These are phyloP conservation scores for Thereva unica DNA, from an alignment of 2,888 invertebrate genomes.

Conservation along the genomic window DNA sequence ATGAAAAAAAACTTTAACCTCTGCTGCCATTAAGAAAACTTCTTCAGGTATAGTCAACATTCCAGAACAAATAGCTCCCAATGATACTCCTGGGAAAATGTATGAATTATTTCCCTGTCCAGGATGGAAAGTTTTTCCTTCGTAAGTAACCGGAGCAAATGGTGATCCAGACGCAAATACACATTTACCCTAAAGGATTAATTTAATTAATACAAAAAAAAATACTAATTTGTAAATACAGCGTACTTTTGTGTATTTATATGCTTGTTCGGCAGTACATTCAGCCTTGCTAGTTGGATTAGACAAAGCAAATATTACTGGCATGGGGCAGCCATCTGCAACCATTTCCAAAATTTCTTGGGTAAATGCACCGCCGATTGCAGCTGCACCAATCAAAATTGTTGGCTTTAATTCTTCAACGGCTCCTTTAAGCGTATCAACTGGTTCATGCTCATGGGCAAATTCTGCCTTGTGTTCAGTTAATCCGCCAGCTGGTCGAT, in stretches of 20 bases:
- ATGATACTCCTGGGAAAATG: constrained; percentile 94
- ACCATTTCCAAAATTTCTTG: constrained; percentile 82
- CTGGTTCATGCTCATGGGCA: constrained; percentile 76
- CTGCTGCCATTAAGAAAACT: constrained; percentile 87
- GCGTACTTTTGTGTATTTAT: constrained; percentile 77
- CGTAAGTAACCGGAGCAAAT: constrained; percentile 81
- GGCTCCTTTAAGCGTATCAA: constrained; percentile 79
- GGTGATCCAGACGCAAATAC: constrained; percentile 98
- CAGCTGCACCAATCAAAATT: constrained; percentile 93
- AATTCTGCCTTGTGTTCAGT: constrained; percentile 80
- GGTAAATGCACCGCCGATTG: constrained; percentile 93
- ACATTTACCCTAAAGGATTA: constrained; percentile 72
- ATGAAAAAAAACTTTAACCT: constrained; percentile 60
- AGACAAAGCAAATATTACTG: constrained; percentile 96
- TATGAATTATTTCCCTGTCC: constrained; percentile 99
- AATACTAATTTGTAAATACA: neutral
- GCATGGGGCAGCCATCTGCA: constrained; percentile 79
- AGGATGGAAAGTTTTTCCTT: constrained; percentile 80
- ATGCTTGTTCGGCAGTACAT: constrained; percentile 99
- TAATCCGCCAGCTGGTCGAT: constrained; percentile 81
- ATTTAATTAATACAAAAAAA: constrained; percentile 19
- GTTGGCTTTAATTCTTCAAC: constrained; percentile 82
- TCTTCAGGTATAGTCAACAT: constrained; percentile 89
- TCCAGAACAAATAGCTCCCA: constrained; percentile 87
- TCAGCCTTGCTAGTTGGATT: constrained; percentile 98